Percentiles rank a stretch among this genome's conserved stretches.
phyloP scores from a whole-genome alignment of 2,888 invertebrate genomes.

The Drosophila tripunctata region DNA sequence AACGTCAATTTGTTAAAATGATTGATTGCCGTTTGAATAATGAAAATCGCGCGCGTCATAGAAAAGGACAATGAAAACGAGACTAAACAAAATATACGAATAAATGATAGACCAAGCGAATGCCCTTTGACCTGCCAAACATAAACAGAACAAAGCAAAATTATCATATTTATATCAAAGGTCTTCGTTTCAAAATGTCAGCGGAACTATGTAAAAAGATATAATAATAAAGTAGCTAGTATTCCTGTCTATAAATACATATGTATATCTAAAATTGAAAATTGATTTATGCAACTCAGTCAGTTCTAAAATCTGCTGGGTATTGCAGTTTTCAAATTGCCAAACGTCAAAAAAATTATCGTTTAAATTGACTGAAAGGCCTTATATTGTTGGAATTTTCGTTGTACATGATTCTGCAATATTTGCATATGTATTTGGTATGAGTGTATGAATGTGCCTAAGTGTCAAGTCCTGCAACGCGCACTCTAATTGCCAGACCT shows the following conservation, averaged over 20 bases:
- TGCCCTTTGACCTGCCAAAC: conserved; percentile 15
- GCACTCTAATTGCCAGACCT: conserved; percentile 55
- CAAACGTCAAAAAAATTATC: conserved; percentile 32
- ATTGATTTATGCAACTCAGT: background rate
- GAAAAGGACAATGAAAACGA: conserved; percentile 58
- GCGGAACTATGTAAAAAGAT: background rate
- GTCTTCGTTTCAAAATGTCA: background rate
- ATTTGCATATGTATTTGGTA: conserved; percentile 47
- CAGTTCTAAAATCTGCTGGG: conserved; percentile 18
- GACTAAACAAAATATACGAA: conserved; percentile 5
- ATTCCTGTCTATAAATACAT: background rate
- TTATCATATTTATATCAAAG: background rate
- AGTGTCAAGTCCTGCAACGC: conserved; percentile 21
- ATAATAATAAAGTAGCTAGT: too few relatives aligned
- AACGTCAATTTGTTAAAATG: conserved; percentile 79
- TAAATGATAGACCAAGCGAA: conserved; percentile 22
- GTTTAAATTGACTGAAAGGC: conserved; percentile 32
- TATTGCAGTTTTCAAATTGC: conserved; percentile 39
- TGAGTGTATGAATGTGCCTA: conserved; percentile 1
- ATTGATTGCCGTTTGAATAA: conserved; percentile 79
- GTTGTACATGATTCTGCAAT: conserved; percentile 46
- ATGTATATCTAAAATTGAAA: background rate
- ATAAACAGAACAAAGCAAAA: background rate
- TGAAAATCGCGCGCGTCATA: conserved; percentile 70
- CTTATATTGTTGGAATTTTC: conserved; percentile 41